Percentiles rank a stretch among this genome's conserved stretches.
Conservation (phyloP, 2,113 vertebrate genomes). For the Gadus chalcogrammus region DNA sequence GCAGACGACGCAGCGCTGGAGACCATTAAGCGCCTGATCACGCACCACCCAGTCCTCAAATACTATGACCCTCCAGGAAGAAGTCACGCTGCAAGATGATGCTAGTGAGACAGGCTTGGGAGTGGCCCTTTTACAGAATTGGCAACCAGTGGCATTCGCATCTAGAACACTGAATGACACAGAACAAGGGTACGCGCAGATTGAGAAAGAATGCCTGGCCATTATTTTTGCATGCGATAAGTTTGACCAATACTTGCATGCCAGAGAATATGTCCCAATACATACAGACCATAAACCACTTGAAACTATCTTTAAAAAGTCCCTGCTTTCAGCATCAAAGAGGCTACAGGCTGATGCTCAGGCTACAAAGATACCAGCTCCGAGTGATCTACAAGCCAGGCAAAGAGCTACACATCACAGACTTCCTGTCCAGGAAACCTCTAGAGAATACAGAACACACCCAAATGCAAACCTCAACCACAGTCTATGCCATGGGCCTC, state of each 20-base stretch:
- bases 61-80: too few species aligned
- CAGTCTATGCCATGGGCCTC: constrained; percentile 4
- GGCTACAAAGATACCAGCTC: constrained; percentile 16
- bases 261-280: constrained; percentile 39
- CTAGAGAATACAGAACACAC: not conserved
- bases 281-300: constrained; percentile 49
- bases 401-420: constrained; percentile 13
- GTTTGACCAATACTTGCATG: constrained; percentile 28
- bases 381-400: constrained; percentile 7
- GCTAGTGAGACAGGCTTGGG: constrained; percentile 10
- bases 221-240: constrained; percentile 19
- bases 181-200: constrained; percentile 35
- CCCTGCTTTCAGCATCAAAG: constrained; percentile 22
- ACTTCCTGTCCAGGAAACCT: constrained; percentile 1
- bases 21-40: not conserved
- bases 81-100: too few species aligned
- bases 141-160: constrained; percentile 19
- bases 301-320: constrained; percentile 30
- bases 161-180: constrained; percentile 20
- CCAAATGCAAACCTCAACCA: not conserved
- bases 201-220: constrained; percentile 5
- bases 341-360: constrained; percentile 18
- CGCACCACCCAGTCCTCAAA: not conserved
- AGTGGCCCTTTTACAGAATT: constrained; percentile 27
- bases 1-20: not conserved